Base-by-base conservation (phyloP, 2,113 vertebrate genomes). In the Macquaria ambigua region DNA sequence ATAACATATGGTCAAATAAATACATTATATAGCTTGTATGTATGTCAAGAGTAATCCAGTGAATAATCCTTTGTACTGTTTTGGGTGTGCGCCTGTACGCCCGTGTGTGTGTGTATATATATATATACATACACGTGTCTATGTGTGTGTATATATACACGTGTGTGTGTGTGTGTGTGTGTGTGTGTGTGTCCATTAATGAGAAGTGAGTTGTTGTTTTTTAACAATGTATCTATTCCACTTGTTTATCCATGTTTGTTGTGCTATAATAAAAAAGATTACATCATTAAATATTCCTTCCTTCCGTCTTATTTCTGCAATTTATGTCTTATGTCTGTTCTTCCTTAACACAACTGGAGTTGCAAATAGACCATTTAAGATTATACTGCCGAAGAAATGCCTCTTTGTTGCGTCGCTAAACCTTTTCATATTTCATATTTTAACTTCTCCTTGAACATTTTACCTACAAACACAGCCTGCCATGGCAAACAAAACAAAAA, bases 1-100 rank as follows among this genome's bases (percentile, higher is more conserved):
- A 68, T 31, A 89, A 83, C 73, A 76, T 61, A 77, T 83, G 76
- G 59, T 63, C 56, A 41, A 81, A 62, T 64, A 72, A 84, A 81
- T 41, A 37, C 79, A 59, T 66, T 48, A 25, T 74, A 79, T 39
- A 48, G 74, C 31, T 23, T 61, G 48, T 82, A 70, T 83, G 20
- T 48, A 72, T 83, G 82, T 84, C 70, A 63, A 48, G 12, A 82
- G 25, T 48, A 70, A 87, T 82, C 25, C 53, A 74, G 16, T 62
- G 34, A 74, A 59, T 70, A 59, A 71, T 82, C 9, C 5, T 70
- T 52, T 59, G 34, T 66, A 67, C 34, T 63, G 80, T 62, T 69
- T 55, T 48, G 21, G 39, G 16, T 16, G 31, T 72, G n/a, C 20
- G 34, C 25, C 15, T 39, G 9, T 68, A 25, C 1, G 21, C 12